Evolutionary conservation across 2,113 vertebrate species (phyloP).

Genomic region (Clarias batrachus): DNA sequence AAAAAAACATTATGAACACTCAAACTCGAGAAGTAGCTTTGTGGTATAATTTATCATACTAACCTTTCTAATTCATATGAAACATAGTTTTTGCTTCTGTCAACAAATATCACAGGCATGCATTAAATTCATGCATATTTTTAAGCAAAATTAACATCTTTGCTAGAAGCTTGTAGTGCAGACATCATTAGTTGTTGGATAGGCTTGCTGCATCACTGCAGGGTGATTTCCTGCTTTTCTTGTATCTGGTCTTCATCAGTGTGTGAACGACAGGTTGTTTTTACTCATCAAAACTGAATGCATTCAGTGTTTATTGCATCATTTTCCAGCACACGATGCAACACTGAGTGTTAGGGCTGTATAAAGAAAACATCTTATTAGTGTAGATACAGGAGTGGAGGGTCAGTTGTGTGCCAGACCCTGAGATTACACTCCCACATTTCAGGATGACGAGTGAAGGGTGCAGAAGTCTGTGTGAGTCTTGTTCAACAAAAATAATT

Average conservation of each 20-base stretch:
- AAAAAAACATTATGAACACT: neutral
- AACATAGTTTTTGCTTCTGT: neutral
- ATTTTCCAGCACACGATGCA: neutral
- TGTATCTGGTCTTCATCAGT: neutral
- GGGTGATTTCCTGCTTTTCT: neutral
- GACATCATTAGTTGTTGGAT: neutral
- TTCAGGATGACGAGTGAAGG: neutral
- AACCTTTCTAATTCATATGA: neutral
- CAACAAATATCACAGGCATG: neutral
- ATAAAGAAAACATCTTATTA: neutral
- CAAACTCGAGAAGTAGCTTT: neutral
- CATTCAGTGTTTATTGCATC: neutral
- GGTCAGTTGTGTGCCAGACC: neutral
- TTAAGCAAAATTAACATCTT: neutral
- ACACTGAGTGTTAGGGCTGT: neutral
- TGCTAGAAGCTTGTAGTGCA: neutral
- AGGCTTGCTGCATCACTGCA: neutral
- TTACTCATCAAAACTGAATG: neutral
- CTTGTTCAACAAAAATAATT: neutral
- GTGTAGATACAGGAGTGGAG: neutral
- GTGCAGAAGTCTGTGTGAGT: neutral
- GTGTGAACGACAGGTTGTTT: neutral
- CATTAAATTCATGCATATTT: neutral
- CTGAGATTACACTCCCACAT: neutral
- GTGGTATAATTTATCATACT: neutral